Percentiles rank a stretch among this genome's conserved stretches.
Evolutionary conservation across 1,140 invertebrate genomes (phyloP).

Genomic region (Brachionus rubens): DNA sequence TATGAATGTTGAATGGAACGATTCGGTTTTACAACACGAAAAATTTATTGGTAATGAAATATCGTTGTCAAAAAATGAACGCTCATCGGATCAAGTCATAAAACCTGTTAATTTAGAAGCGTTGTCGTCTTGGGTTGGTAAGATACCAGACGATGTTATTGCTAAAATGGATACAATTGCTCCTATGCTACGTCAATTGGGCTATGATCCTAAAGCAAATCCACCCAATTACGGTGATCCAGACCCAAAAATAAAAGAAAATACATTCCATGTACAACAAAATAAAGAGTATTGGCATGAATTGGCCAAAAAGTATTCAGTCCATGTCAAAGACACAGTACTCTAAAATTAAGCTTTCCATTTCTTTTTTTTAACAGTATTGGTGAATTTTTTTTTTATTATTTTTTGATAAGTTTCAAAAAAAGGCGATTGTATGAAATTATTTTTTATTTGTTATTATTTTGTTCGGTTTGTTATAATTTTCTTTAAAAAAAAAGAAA

Average conservation of each 20-base stretch:
- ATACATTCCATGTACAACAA: slow-evolving; percentile 67
- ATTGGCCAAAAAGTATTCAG: slow-evolving; percentile 52
- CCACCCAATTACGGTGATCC: slow-evolving; percentile 86
- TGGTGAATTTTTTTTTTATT: no score
- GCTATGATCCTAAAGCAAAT: slow-evolving; percentile 89
- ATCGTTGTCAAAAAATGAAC: slow-evolving; percentile 77
- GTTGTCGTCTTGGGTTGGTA: slow-evolving; percentile 89
- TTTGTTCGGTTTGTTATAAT: no score
- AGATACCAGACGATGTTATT: slow-evolving; percentile 83
- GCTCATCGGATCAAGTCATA: slow-evolving; percentile 96
- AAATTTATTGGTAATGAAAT: slow-evolving; percentile 94
- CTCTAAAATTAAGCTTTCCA: no score
- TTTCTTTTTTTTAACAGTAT: no score
- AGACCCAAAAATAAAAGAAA: slow-evolving; percentile 76
- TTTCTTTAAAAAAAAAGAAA: no score
- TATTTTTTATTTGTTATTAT: no score
- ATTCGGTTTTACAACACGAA: slow-evolving; percentile 92
- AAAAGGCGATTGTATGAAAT: no score
- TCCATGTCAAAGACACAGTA: slow-evolving; percentile 13
- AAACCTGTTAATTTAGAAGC: slow-evolving; percentile 96
- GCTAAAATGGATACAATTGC: slow-evolving; percentile 83
- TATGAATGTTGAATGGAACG: slow-evolving; percentile 88
- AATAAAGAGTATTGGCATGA: slow-evolving; percentile 61
- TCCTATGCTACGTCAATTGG: slow-evolving; percentile 81
- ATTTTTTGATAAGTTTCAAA: no score